Evolutionary conservation across 2,797 vertebrate species (phyloP), one percentile per base, ranked within the genome.

Genomic region (Thamnophis elegans): DNA sequence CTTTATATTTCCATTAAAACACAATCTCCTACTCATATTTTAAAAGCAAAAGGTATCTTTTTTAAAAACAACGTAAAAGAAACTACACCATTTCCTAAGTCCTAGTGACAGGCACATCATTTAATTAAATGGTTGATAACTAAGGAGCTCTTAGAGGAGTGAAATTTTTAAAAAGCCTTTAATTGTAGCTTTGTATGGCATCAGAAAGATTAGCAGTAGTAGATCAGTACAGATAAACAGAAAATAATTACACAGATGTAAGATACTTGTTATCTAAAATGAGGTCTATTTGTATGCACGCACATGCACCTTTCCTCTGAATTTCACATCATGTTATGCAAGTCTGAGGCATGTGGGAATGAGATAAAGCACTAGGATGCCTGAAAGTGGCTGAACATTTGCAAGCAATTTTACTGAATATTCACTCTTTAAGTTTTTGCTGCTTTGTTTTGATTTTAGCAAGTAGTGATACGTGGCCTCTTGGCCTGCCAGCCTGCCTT

Each of bases 121-220:
- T 97, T 96, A 96, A 96, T 97, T 97, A 97, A 94, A 95, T 36
- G 86, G 92, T 89, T 2, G 1, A 28, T 91, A 95, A 94, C 91
- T 96, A 68, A 89, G 91, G 95, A 93, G 86, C 68, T 96, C 95
- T 89, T 92, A 95, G n/a, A 93, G 92, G 89, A 90, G 96, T 92
- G 95, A 97, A 96, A 96, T 95, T 93, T 26, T 26, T 25, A 59
- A 96, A 89, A 91, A 62, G 28, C 78, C 95, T 97, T 96, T 96
- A 96, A 95, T 94, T 97, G 97, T 96, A 97, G 73, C 96, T 96
- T 96, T 97, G 89, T 82, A 85, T 95, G 88, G 78, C 95, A 96
- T 96, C 89, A 94, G 62, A 94, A 53, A 96, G 82, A 62, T 95
- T 94, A 96, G 95, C 95, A 94, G 94, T 96, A 94, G 94, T 91